phyloP scores from a whole-genome alignment of 2,888 invertebrate species.

The Eristalis pertinax region DNA sequence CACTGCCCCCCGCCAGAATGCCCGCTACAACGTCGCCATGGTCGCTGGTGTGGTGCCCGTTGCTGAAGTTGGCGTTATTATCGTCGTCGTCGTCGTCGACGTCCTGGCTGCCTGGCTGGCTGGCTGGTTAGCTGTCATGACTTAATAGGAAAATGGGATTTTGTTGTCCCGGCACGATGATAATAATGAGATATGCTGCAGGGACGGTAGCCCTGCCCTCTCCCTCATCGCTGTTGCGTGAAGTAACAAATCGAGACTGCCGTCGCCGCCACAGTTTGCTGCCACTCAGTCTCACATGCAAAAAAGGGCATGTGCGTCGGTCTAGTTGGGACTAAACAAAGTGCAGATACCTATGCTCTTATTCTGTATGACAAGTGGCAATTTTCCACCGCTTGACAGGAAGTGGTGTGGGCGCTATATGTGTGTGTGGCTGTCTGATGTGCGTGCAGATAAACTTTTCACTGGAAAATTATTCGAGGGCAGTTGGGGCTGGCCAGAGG shows the following conservation, averaged over 20 bases:
- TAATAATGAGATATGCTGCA: conserved; percentile 67
- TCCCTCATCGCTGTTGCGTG: neutral
- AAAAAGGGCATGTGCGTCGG: conserved; percentile 19
- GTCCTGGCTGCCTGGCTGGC: neutral
- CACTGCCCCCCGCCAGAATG: neutral
- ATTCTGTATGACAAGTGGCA: conserved; percentile 70
- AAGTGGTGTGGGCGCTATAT: neutral
- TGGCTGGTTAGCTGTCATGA: conserved; percentile 52
- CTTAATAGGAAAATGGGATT: conserved; percentile 71
- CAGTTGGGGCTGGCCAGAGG: neutral
- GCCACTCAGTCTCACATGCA: conserved; percentile 25
- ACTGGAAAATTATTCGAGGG: conserved; percentile 1
- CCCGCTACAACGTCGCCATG: neutral
- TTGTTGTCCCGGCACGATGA: conserved; percentile 68
- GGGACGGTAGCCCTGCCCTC: conserved; percentile 20
- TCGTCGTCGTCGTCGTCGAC: neutral
- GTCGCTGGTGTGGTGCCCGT: neutral
- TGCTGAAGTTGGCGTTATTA: neutral
- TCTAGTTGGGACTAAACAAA: conserved; percentile 43
- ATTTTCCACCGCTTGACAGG: conserved; percentile 62
- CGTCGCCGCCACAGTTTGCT: neutral
- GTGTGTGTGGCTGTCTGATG: neutral
- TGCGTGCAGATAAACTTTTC: conserved; percentile 53
- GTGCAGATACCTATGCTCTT: conserved; percentile 64
- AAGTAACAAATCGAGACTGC: conserved; percentile 49